phyloP scores from a whole-genome alignment of 2,888 invertebrate species.

The Arge pagana region DNA sequence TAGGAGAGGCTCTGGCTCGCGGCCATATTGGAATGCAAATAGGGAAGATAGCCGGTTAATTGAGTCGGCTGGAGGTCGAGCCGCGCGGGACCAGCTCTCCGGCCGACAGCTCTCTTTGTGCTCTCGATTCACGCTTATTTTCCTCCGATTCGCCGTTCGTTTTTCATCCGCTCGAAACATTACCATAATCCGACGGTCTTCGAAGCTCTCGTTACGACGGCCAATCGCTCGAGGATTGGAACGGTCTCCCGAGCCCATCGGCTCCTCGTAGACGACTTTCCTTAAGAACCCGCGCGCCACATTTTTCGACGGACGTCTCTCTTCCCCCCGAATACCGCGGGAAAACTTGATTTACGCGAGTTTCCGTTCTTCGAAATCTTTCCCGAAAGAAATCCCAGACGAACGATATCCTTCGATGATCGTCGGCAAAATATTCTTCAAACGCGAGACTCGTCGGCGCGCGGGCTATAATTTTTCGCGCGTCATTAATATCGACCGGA shows the following conservation, averaged over 20 bases:
- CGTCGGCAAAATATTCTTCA: neutral
- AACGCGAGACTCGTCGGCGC: constrained; percentile 2
- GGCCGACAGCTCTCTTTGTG: neutral
- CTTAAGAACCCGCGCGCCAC: too few species aligned
- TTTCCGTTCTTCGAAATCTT: neutral
- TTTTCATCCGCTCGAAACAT: constrained; percentile 23
- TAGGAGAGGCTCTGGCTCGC: constrained; percentile 35
- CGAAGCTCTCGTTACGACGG: too few species aligned
- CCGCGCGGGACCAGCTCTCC: constrained; percentile 5
- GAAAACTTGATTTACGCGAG: neutral
- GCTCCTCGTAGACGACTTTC: too few species aligned
- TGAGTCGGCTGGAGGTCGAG: constrained; percentile 41
- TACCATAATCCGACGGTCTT: constrained; percentile 16
- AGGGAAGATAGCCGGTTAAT: constrained; percentile 39
- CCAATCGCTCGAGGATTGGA: too few species aligned
- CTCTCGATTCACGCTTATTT: neutral
- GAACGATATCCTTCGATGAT: neutral
- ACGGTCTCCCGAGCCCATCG: too few species aligned
- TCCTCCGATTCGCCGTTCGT: constrained; percentile 8
- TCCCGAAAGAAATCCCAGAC: neutral
- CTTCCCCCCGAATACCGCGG: too few species aligned
- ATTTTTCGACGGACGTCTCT: too few species aligned
- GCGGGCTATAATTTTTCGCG: constrained; percentile 10
- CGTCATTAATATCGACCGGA: constrained; percentile 8
- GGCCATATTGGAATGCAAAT: constrained; percentile 48